phyloP scores from a whole-genome alignment of 2,888 invertebrate genomes.

The Frankliniella fusca region DNA sequence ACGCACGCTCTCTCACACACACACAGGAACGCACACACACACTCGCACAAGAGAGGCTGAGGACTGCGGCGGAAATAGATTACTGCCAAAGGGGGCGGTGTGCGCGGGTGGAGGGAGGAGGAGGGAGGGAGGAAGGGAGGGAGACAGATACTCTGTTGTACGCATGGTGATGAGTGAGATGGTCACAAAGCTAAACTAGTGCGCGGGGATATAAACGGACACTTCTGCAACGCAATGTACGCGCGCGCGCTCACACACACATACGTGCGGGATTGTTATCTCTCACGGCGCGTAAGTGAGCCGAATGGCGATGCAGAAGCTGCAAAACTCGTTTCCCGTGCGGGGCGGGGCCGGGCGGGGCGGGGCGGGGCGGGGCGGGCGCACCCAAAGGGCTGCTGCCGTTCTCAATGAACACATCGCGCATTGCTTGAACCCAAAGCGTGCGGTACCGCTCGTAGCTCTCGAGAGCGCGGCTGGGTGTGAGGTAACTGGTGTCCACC shows the following conservation, averaged over 20 bases:
- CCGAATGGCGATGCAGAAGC: constrained; percentile 3
- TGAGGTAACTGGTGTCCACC: too few species aligned
- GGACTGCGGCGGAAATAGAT: too few species aligned
- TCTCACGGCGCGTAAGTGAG: neutral
- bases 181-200: neutral
- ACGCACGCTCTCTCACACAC: too few species aligned
- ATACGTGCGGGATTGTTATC: neutral
- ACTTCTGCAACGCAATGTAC: neutral
- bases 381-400: neutral
- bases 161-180: neutral
- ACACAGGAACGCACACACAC: neutral
- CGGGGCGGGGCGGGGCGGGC: neutral
- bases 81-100: neutral
- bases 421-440: neutral
- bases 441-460: neutral
- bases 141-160: neutral
- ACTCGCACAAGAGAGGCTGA: neutral
- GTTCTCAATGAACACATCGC: constrained; percentile 16
- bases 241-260: neutral
- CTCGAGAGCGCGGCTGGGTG: too few species aligned
- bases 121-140: neutral
- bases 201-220: neutral
- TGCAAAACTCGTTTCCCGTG: neutral
- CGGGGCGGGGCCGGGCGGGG: neutral
- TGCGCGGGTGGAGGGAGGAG: neutral